phyloP scores from a whole-genome alignment of 2,113 vertebrate species.

The Tonatia bakeri region DNA sequence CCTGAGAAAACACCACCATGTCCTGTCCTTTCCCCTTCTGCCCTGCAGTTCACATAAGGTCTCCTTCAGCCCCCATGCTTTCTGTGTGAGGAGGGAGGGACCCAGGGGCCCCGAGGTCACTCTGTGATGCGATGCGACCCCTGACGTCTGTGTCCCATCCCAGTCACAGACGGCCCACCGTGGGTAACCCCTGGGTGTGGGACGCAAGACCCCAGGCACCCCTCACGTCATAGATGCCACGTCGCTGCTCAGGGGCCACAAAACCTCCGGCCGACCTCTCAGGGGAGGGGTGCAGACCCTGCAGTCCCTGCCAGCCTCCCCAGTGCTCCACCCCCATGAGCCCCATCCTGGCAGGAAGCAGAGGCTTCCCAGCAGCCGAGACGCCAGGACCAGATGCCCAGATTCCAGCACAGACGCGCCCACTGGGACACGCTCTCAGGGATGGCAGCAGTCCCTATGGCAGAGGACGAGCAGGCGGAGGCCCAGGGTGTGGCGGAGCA shows the following conservation, averaged over 20 bases:
- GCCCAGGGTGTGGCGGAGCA: accelerated
- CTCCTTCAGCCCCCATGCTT: accelerated
- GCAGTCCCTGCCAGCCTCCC: background rate
- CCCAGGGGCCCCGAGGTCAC: background rate
- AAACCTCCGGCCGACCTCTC: background rate
- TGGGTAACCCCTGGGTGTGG: accelerated
- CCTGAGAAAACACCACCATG: conserved; percentile 29
- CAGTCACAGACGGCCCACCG: background rate
- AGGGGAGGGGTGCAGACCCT: background rate
- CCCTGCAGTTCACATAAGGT: background rate
- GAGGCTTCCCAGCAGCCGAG: accelerated
- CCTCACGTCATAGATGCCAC: accelerated
- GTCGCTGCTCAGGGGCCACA: background rate
- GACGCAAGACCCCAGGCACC: background rate
- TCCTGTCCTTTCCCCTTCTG: background rate
- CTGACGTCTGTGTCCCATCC: accelerated
- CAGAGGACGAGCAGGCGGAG: background rate
- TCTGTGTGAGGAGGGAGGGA: background rate
- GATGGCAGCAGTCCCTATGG: background rate
- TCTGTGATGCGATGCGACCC: accelerated
- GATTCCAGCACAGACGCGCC: accelerated
- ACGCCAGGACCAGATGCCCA: accelerated
- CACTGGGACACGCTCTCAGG: background rate
- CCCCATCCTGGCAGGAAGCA: accelerated
- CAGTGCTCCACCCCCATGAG: accelerated